phyloP scores from a whole-genome alignment of 2,113 vertebrate genomes.

The Pachycephala philippinensis region DNA sequence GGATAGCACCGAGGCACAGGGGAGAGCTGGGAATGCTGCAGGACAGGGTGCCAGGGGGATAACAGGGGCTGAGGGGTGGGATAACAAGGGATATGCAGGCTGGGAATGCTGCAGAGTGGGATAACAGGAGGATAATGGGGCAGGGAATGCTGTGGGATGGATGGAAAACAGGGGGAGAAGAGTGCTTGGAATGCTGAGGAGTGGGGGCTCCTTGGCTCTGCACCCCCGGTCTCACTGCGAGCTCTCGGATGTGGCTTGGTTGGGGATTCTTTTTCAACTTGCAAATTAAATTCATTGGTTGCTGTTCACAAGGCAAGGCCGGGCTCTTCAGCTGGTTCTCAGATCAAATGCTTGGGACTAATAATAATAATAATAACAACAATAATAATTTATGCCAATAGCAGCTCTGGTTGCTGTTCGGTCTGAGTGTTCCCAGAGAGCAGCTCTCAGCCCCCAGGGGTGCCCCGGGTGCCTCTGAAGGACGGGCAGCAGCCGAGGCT shows the following conservation, averaged over 20 bases:
- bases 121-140: neutral
- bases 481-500: neutral
- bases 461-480: fast-evolving
- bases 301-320: neutral
- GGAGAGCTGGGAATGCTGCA: neutral
- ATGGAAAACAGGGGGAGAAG: neutral
- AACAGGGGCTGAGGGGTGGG: neutral
- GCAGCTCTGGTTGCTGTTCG: neutral
- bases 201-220: neutral
- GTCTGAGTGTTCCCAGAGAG: neutral
- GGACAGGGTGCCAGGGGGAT: neutral
- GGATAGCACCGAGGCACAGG: neutral
- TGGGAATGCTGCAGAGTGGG: neutral
- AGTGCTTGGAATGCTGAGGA: neutral
- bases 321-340: neutral
- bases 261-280: neutral
- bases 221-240: fast-evolving
- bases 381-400: too few relatives aligned
- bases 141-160: neutral
- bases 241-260: fast-evolving
- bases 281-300: fast-evolving
- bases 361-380: neutral
- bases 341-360: neutral
- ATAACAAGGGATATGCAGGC: neutral
- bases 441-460: fast-evolving